These are phyloP conservation scores for Trichonephila clavipes DNA, from an alignment of 1,140 invertebrate species.

Conservation along the genomic window DNA sequence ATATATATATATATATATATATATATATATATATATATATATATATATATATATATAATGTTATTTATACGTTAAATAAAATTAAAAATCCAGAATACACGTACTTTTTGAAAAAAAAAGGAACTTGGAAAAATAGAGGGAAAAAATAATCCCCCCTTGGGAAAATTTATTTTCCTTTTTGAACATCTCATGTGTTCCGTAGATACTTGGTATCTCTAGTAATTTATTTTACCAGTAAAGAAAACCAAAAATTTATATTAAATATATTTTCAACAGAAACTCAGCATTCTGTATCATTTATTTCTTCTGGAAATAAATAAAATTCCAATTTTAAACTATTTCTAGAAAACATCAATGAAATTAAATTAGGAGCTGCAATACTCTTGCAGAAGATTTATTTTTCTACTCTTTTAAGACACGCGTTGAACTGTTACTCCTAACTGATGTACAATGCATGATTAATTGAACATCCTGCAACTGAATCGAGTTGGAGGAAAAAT, in stretches of 20 bases:
- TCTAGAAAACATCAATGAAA: constrained; percentile 13
- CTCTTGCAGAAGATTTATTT: constrained; percentile 11
- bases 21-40: too few relatives aligned
- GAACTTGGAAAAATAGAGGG: too few relatives aligned
- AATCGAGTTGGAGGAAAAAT: not conserved
- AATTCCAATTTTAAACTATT: not conserved
- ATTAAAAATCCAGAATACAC: too few relatives aligned
- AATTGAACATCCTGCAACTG: not conserved
- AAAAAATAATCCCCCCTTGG: not conserved
- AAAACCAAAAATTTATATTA: not conserved
- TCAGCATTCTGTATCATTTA: not conserved
- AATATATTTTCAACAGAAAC: not conserved
- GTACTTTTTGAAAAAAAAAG: too few relatives aligned
- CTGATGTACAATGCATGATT: constrained; percentile 10
- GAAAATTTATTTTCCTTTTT: not conserved
- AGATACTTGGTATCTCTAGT: not conserved
- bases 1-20: too few relatives aligned
- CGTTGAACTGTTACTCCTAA: not conserved
- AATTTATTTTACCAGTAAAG: not conserved
- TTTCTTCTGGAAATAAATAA: not conserved
- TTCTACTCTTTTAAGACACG: not conserved
- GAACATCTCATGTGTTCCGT: not conserved
- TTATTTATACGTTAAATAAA: too few relatives aligned
- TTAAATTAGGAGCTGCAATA: not conserved
- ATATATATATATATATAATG: too few relatives aligned